Evolutionary conservation across 2,888 invertebrate genomes (phyloP), one percentile per base, ranked within the genome.

Genomic region (Ceramica pisi): DNA sequence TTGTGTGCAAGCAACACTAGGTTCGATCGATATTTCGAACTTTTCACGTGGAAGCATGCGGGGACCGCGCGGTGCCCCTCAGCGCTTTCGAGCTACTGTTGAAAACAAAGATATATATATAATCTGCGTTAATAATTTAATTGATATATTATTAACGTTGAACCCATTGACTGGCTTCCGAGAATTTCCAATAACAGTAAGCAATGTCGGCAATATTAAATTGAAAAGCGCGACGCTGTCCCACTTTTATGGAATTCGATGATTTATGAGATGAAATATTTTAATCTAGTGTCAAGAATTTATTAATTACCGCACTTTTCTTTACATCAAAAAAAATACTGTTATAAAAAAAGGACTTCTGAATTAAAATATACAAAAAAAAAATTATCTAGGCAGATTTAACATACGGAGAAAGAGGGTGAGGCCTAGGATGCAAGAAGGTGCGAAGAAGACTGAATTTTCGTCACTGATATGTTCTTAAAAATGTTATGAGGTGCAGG

Each of bases 251-350:
- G 61, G 61, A 61, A 46, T 14, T 61, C 8, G 31, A 46, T 26
- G 44, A 26, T 44, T 26, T 56, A 56, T 12, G 57, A 41, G 38
- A 3, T 57, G 21, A 57, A 57, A 61, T 46, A 61, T 46, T 46
- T 46, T 60, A 23, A 60, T 44, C 44, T 46, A 14, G 23, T 14
- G 6, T 31, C 44, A 61, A 31, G 31, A 31, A 48, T 61, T 48
- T 48, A 26, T 48, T 46, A 9, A 61, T 31, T 46, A 21, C 48
- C 31, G 9, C n/a, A 46, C 14, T n/a, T 48, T 31, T n/a, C 26
- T n/a, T 7, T 46, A 26, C 14, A 7, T 16, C 23, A 51, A n/a
- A n/a, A n/a, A n/a, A n/a, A n/a, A n/a, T n/a, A n/a, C n/a, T n/a
- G n/a, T n/a, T n/a, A n/a, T n/a, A n/a, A n/a, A 14, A 23, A 41